Base-by-base conservation (phyloP, 2,113 vertebrate species). In the Phalacrocorax brasilianus region DNA sequence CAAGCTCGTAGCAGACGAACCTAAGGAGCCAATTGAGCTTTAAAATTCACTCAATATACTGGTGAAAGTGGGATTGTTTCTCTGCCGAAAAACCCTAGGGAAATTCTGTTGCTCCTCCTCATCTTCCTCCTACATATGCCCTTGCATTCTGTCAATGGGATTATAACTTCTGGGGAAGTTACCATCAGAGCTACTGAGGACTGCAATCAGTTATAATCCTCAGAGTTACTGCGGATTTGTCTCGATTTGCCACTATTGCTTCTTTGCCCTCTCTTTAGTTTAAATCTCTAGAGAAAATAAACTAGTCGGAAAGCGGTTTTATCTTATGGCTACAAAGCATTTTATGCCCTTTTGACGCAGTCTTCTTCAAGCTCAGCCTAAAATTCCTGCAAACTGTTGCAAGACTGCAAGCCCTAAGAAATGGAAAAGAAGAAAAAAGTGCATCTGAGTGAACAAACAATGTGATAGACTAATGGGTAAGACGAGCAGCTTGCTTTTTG, bases 111-210 rank as follows among this genome's bases (percentile, higher is more conserved):
- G 26, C 18, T 83, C 5, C 14, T 52, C 18, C 14, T 63, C 68
- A 40, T 19, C 7, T 24, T 72, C 38, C 45, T 80, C 40, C 45
- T 49, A 16, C 63, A 4, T 0, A 0, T 3, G 8, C 35, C 56
- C 82, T 71, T 3, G 1, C 3, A 1, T 7, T 52, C 44, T 17
- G 6, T 2, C 58, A 23, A n/a, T 1, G 9, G 45, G 70, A 70
- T 73, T 89, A 9, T 1, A 70, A 45, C 71, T 94, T 79, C 78
- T 65, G 45, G 56, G 45, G 84, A 44, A 91, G 35, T 18, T 20
- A 8, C 74, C 13, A 8, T 33, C 45, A 6, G 52, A 72, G 74
- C 12, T 77, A 32, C 35, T 33, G 52, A 82, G 84, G 58, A 28
- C 0, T 61, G 77, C 16, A 40, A 93, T 93, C 90, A 87, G 33